Percentiles rank a stretch among this genome's conserved stretches.
These are phyloP conservation scores for Platyscapa corneri DNA, from an alignment of 1,140 invertebrate genomes.

Conservation along the genomic window DNA sequence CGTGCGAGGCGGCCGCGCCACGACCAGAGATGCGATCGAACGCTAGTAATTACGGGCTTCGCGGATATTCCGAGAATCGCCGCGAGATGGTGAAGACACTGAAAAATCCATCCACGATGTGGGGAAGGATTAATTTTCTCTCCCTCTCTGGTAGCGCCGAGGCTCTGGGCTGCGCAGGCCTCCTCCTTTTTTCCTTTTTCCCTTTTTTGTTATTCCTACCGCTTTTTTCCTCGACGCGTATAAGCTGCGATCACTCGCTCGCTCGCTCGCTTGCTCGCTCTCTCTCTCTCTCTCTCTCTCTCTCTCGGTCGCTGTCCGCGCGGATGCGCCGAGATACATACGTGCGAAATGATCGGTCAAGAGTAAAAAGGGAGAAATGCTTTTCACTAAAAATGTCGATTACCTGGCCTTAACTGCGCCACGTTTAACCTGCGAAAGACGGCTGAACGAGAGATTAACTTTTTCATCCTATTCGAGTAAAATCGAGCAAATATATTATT, in stretches of 20 bases:
- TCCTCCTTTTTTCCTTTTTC: no score
- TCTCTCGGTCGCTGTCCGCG: not conserved
- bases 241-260: no score
- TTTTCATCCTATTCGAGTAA: not conserved
- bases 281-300: no score
- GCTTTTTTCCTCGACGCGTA: not conserved
- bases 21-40: constrained; percentile 31
- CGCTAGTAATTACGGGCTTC: constrained; percentile 46
- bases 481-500: not conserved
- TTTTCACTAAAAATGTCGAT: not conserved
- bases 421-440: no score
- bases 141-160: not conserved
- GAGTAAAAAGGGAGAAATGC: not conserved
- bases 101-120: constrained; percentile 41
- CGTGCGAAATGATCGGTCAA: not conserved
- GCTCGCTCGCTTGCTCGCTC: no score
- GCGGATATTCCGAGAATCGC: constrained; percentile 44
- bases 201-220: not conserved
- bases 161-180: no score
- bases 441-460: not conserved
- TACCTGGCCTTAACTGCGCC: no score
- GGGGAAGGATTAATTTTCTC: constrained; percentile 45
- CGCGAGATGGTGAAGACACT: constrained; percentile 50
- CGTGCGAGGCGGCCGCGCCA: constrained; percentile 16
- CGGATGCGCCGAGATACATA: not conserved